These are phyloP conservation scores for Porites lobata DNA, from an alignment of 92 coral and sea anemone species.

Conservation along the genomic window DNA sequence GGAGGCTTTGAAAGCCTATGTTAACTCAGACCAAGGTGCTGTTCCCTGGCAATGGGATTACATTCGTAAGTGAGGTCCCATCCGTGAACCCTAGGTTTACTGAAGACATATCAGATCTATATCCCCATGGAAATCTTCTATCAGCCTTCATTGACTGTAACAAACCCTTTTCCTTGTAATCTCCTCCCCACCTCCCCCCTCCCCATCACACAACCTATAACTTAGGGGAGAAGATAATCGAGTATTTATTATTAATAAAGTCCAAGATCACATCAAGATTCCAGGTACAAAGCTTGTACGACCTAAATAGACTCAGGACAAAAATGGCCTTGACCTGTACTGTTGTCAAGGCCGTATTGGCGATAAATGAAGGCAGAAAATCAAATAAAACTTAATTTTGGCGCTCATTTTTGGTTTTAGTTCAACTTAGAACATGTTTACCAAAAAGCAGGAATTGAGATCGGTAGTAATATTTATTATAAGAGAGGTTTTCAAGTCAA, in stretches of 20 bases:
- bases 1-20: constrained; percentile 59
- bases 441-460: background rate
- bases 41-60: constrained; percentile 36
- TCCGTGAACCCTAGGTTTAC: constrained; percentile 21
- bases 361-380: background rate
- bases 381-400: background rate
- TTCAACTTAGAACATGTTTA: constrained; percentile 25
- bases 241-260: no score
- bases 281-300: background rate
- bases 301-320: background rate
- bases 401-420: constrained; percentile 1
- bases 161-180: background rate
- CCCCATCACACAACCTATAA: background rate
- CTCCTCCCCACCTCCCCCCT: background rate
- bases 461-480: no score
- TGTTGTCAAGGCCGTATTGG: background rate
- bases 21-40: constrained; percentile 70
- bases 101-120: constrained; percentile 16
- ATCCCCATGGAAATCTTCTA: background rate
- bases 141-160: background rate
- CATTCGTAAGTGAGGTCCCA: constrained; percentile 57
- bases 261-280: no score
- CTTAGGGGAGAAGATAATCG: no score
- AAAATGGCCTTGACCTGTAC: background rate
- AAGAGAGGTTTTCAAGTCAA: no score